Base-by-base conservation (phyloP, 2,113 vertebrate genomes). In the Azemiops feae region DNA sequence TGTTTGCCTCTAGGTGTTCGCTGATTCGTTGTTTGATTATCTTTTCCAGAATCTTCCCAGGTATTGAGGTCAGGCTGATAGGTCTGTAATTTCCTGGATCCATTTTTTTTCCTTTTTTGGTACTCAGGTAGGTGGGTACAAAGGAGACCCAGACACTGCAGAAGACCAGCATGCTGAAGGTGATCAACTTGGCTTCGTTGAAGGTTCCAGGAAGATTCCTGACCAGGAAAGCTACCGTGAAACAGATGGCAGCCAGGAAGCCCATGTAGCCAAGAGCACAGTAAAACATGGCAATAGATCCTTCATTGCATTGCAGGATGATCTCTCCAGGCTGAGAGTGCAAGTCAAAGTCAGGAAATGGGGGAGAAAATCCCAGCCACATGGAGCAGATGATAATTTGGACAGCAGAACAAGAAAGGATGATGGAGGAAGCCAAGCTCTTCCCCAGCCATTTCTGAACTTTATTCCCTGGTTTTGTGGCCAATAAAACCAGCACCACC, bases 151-250 rank as follows among this genome's bases (percentile, higher is more conserved):
- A 74, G 64, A 74, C 14, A 0, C 64, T 34, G 1, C 64, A 74
- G 2, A 74, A 74, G 14, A 74, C 64, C 5, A 74, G n/a, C 64
- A 74, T 74, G n/a, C 64, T 74, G 64, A 74, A 74, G n/a, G 64
- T 74, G 64, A 74, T 74, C 4, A 74, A 14, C 64, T 74, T 74
- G 64, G 64, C 64, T 74, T 74, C n/a, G 0, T 74, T 74, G 64
- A 74, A 74, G 14, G 64, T 0, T 0, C n/a, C n/a, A 20, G n/a
- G 64, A 0, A 74, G n/a, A 18, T 74, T 74, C n/a, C 64, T 74
- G n/a, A n/a, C 64, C 64, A 34, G 0, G 0, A 74, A 74, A 74
- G 64, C 64, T 14, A 74, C 64, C 0, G 5, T 74, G 64, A 74
- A 74, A 7, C 64, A 74, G 5, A 34, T 34, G 5, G 64, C 64